Evolutionary conservation across 2,113 vertebrate species (phyloP), one percentile per base, ranked within the genome.

Genomic region (Scomber japonicus): DNA sequence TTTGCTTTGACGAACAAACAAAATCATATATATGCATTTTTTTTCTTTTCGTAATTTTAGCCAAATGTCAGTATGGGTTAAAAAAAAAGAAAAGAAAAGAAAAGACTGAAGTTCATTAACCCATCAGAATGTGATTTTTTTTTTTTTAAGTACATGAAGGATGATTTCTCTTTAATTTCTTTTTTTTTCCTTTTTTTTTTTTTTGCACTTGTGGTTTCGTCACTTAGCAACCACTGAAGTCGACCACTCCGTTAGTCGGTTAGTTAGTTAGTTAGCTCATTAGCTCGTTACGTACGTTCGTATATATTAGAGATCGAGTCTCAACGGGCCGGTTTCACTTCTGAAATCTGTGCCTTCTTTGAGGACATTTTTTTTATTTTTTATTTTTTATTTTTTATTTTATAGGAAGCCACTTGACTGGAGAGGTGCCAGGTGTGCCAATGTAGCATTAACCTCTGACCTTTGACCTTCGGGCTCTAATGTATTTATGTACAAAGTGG

Each of bases 401-500:
- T 5, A 79, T 90, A 80, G 83, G 85, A 85, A 90, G 80, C 86
- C 83, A 80, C 85, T 82, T 69, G 84, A 86, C 80, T 66, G 59
- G 80, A 80, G 71, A 80, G 71, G 65, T 81, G 77, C 78, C 88
- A 81, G 81, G 89, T 81, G 84, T 86, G 87, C 85, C 89, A 87
- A 84, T 91, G 93, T 94, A 94, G 93, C 93, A 92, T 94, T 91
- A 88, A 90, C 81, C 88, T 90, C 81, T 87, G 56, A 86, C 61
- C 61, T 88, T 82, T 90, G 64, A 85, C 83, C 67, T 88, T 27
- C 24, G 24, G 24, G 24, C 24, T 27, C 24, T 27, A 27, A 27
- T 90, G 87, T 93, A 92, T 92, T 89, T 92, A 93, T 94, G 93
- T 93, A 94, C 74, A 93, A 91, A 94, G 84, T 87, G 85, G 87